Evolutionary conservation across 2,888 invertebrate genomes (phyloP).

Genomic region (Leptinotarsa rubiginosa): DNA sequence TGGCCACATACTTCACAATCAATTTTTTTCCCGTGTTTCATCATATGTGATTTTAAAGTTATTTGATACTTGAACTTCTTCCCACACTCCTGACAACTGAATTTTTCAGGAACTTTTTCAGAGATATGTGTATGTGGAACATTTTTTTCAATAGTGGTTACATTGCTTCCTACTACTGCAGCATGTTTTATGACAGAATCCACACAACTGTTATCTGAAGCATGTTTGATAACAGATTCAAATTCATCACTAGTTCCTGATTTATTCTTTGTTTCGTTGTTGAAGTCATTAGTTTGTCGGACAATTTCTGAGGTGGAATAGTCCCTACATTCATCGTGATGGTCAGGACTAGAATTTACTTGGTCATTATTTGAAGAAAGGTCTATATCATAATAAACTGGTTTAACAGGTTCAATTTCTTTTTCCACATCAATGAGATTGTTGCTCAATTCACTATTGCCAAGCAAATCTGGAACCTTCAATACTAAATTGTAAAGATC

Average conservation of each 20-base stretch:
- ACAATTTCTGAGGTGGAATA: neutral
- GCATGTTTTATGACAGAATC: conserved; percentile 28
- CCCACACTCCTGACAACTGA: conserved; percentile 53
- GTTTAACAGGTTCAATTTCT: neutral
- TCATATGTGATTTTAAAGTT: conserved; percentile 55
- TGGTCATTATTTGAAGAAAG: neutral
- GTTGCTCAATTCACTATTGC: neutral
- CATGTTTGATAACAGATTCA: conserved; percentile 29
- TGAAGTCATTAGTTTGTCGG: neutral
- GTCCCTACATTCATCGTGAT: conserved; percentile 11
- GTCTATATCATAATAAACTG: neutral
- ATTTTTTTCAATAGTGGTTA: neutral
- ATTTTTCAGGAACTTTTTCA: neutral
- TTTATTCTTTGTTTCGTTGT: neutral
- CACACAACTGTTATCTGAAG: conserved; percentile 21
- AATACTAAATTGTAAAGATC: neutral
- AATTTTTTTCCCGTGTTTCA: conserved; percentile 57
- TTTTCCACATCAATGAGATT: neutral
- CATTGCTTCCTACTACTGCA: conserved; percentile 24
- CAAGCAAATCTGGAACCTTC: conserved; percentile 8
- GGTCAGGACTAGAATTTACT: neutral
- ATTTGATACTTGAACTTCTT: conserved; percentile 56
- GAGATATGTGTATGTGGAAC: neutral
- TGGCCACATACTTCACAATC: conserved; percentile 59
- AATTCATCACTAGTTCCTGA: neutral